Conservation (phyloP, 2,113 vertebrate genomes). For the Dipodomys merriami region DNA sequence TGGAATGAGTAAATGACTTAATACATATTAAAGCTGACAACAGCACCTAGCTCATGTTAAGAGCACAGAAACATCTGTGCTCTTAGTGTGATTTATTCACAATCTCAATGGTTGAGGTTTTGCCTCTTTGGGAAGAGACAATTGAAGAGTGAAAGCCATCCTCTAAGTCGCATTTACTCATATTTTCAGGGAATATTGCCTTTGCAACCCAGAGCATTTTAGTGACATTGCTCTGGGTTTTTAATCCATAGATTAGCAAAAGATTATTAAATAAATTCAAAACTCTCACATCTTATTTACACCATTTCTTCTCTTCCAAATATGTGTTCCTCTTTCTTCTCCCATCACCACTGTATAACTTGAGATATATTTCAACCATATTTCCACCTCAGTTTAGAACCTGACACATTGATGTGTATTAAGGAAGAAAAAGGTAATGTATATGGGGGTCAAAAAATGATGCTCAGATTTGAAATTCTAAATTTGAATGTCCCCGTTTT, state of each 20-base stretch:
- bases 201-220: neutral
- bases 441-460: constrained; percentile 60
- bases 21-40: neutral
- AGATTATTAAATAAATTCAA: neutral
- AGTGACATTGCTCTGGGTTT: neutral
- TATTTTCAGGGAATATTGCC: neutral
- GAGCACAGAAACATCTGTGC: neutral
- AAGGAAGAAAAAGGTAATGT: constrained; percentile 55
- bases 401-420: neutral
- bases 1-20: constrained; percentile 6
- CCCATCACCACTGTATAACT: neutral
- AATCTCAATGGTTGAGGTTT: neutral
- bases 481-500: constrained; percentile 74
- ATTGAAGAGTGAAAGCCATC: neutral
- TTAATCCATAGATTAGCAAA: neutral
- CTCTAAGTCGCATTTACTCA: neutral
- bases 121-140: neutral
- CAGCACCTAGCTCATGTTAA: neutral
- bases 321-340: neutral
- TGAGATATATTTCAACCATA: neutral
- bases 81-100: neutral
- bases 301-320: neutral
- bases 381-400: neutral
- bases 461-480: constrained; percentile 72
- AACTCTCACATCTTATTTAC: constrained; percentile 8